These are phyloP conservation scores for Drosophila neutralis DNA, from an alignment of 2,888 invertebrate genomes.

Conservation along the genomic window DNA sequence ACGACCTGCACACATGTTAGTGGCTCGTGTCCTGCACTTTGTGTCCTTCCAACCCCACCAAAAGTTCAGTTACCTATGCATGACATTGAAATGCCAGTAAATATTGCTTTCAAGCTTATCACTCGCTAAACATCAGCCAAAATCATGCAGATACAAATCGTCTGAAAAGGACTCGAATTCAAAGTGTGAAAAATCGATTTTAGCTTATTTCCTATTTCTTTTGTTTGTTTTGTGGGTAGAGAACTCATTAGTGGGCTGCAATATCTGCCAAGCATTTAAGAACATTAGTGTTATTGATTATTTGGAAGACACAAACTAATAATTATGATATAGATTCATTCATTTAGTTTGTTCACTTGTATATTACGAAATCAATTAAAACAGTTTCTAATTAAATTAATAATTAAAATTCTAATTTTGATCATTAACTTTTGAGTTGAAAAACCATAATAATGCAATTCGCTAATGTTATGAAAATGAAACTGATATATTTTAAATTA, in stretches of 20 bases:
- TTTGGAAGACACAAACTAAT: constrained; percentile 3
- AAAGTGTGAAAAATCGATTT: constrained; percentile 47
- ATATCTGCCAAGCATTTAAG: constrained; percentile 5
- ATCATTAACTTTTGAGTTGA: neutral
- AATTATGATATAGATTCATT: neutral
- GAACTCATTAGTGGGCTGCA: constrained; percentile 15
- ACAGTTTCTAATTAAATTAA: neutral
- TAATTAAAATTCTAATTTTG: neutral
- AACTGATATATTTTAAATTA: no score
- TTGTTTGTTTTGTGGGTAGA: neutral
- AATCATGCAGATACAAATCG: constrained; percentile 25
- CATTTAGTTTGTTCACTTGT: neutral
- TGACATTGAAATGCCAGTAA: constrained; percentile 67
- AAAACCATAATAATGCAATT: neutral
- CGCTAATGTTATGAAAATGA: neutral
- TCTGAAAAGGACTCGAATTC: constrained; percentile 52
- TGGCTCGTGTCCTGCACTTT: constrained; percentile 4
- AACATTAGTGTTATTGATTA: constrained; percentile 33
- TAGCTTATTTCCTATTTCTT: neutral
- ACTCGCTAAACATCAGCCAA: constrained; percentile 41
- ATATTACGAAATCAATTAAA: neutral
- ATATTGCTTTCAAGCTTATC: constrained; percentile 48
- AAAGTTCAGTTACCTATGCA: constrained; percentile 67
- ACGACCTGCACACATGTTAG: constrained; percentile 56
- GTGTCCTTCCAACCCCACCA: neutral